Percentiles rank a stretch among this genome's conserved stretches.
Evolutionary conservation across 2,888 invertebrate genomes (phyloP).

Genomic region (Drosophila planitibia): DNA sequence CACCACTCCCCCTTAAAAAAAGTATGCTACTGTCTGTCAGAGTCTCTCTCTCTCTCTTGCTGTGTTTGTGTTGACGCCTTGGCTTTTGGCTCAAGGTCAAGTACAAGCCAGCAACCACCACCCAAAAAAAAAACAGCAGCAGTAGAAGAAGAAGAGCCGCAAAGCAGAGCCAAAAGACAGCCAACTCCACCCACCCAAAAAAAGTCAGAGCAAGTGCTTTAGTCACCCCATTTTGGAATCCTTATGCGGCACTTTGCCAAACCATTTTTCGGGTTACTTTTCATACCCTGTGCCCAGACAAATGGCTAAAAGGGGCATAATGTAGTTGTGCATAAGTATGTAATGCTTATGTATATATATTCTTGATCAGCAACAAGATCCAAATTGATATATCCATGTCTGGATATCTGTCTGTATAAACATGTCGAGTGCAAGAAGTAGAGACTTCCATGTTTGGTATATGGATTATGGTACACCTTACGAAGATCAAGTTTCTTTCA

Average conservation of each 20-base stretch:
- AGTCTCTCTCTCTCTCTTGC: slow-evolving; percentile 7
- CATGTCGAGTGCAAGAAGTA: background rate
- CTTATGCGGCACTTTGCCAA: slow-evolving; percentile 74
- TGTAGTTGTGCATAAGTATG: background rate
- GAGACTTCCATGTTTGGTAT: background rate
- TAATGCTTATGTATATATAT: background rate
- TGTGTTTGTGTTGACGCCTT: slow-evolving; percentile 49
- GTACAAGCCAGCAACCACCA: slow-evolving; percentile 66
- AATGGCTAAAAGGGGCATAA: background rate
- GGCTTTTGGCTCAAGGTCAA: slow-evolving; percentile 77
- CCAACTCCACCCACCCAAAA: slow-evolving; percentile 10
- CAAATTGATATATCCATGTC: background rate
- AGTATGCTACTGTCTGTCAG: slow-evolving; percentile 45
- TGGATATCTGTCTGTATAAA: background rate
- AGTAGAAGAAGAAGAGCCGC: slow-evolving; percentile 10
- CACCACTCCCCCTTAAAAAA: slow-evolving; percentile 28
- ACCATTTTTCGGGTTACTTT: slow-evolving; percentile 65
- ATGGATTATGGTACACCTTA: background rate
- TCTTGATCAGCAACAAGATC: background rate
- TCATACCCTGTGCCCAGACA: background rate
- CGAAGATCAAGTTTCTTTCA: background rate
- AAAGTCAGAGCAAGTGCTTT: slow-evolving; percentile 21
- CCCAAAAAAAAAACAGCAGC: slow-evolving; percentile 26
- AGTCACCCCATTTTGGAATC: slow-evolving; percentile 38
- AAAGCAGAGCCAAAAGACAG: slow-evolving; percentile 59